phyloP scores from a whole-genome alignment of 2,113 vertebrate genomes.

The Scomber scombrus region DNA sequence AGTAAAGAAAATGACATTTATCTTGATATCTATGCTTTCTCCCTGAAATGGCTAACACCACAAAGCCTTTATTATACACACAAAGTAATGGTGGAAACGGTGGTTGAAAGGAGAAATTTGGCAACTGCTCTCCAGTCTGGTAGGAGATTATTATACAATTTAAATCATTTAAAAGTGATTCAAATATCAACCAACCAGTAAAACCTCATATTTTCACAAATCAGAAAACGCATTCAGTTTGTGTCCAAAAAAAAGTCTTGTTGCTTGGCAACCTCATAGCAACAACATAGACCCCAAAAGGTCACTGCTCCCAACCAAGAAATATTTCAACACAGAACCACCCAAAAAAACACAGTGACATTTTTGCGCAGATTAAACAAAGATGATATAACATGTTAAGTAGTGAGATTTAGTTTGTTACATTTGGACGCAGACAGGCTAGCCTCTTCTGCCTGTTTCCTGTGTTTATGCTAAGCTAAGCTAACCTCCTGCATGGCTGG shows the following conservation, averaged over 20 bases:
- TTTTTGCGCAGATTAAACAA: slow-evolving; percentile 1
- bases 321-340: slow-evolving; percentile 3
- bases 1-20: neutral
- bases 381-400: neutral
- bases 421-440: too few species aligned
- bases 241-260: slow-evolving; percentile 14
- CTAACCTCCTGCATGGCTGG: neutral
- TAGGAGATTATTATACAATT: neutral
- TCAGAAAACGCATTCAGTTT: too few species aligned
- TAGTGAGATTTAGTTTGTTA: too few species aligned
- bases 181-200: too few species aligned
- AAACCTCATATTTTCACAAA: too few species aligned
- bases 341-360: neutral
- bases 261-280: slow-evolving; percentile 51
- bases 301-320: slow-evolving; percentile 15
- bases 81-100: slow-evolving; percentile 11
- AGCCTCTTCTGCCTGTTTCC: too few species aligned
- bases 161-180: too few species aligned
- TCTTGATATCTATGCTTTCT: neutral
- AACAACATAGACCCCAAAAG: slow-evolving; percentile 32
- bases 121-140: neutral
- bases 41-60: neutral
- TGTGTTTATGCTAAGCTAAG: slow-evolving; percentile 6
- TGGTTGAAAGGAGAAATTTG: neutral
- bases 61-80: slow-evolving; percentile 10